These are phyloP conservation scores for Hypolimnas misippus DNA, from an alignment of 2,888 invertebrate genomes.

Conservation along the genomic window DNA sequence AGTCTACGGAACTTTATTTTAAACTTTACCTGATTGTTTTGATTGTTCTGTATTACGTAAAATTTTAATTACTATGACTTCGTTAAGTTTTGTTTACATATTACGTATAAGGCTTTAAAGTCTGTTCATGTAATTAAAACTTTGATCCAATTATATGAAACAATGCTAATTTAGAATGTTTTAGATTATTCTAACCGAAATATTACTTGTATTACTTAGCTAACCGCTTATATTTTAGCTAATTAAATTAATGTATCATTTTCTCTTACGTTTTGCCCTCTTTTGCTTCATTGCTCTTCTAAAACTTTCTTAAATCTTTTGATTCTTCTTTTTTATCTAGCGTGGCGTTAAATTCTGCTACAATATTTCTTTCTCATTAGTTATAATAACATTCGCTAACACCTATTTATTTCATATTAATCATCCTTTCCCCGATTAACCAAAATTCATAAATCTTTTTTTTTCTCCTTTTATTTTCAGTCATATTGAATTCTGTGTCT, in stretches of 20 bases:
- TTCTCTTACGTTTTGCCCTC: background rate
- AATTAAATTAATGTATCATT: background rate
- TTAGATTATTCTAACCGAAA: background rate
- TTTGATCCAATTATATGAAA: background rate
- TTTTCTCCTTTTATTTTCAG: conserved; percentile 78
- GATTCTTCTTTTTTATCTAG: background rate
- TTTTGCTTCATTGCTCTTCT: background rate
- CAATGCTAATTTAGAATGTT: background rate
- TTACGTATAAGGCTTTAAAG: background rate
- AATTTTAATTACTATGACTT: background rate
- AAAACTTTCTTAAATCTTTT: background rate
- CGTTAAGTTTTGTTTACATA: background rate
- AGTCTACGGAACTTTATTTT: background rate
- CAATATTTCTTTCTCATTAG: background rate
- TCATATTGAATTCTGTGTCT: conserved; percentile 83
- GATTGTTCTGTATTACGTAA: background rate
- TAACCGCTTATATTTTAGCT: background rate
- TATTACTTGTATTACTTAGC: background rate
- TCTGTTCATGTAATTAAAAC: background rate
- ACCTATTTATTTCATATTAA: background rate
- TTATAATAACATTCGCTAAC: background rate
- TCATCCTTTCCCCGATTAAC: conserved; percentile 45
- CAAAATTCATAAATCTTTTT: conserved; percentile 60
- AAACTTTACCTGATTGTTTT: background rate
- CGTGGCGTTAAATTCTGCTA: background rate